Base-by-base conservation (phyloP, 2,113 vertebrate species). In the Oxyruncus cristatus region DNA sequence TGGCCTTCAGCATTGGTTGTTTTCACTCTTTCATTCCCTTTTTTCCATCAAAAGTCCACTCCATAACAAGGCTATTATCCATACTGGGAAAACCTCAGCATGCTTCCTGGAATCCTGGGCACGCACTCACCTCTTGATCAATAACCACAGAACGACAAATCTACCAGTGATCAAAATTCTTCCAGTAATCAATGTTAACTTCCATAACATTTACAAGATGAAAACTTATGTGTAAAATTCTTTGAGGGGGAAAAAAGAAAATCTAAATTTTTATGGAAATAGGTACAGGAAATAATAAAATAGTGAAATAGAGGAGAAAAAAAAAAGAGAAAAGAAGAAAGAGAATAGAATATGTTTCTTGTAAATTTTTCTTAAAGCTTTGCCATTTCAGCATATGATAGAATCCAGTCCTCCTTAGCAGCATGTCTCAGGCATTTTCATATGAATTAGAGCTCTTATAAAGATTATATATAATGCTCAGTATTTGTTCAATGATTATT, bases 291-390 rank as follows among this genome's bases (percentile, higher is more conserved):
- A 62, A 62, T 66, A 65, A 61, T 41, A 17, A 39, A 88, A 58
- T 35, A 47, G 6, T 84, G 33, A 65, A 85, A 28, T 2, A 53
- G 12, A 24, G 3, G 12, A 68, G 19, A 71, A 32, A 58, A 20
- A 1, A 56, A 4, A 8, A 5, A 10, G n/a, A 41, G 17, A 11
- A 53, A 7, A 13, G 32, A 21, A 3, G 11, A 6, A 5, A 33
- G 4, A 49, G 20, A 13, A 46, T 52, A 88, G 1, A 27, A 50
- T 55, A 8, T 50, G 4, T 47, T 41, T 70, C 33, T 77, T 63
- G 17, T 39, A 11, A 30, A 2, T 63, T 80, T 72, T 82, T 58
- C 61, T 50, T 75, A 52, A 78, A 59, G 35, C 61, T 67, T 39
- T 89, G 46, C 56, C 26, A 71, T 79, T 94, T 92, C 52, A 65